Percentiles rank a stretch among this genome's conserved stretches.
Evolutionary conservation across 2,888 invertebrate genomes (phyloP).

Genomic region (Caenorhabditis sp.): DNA sequence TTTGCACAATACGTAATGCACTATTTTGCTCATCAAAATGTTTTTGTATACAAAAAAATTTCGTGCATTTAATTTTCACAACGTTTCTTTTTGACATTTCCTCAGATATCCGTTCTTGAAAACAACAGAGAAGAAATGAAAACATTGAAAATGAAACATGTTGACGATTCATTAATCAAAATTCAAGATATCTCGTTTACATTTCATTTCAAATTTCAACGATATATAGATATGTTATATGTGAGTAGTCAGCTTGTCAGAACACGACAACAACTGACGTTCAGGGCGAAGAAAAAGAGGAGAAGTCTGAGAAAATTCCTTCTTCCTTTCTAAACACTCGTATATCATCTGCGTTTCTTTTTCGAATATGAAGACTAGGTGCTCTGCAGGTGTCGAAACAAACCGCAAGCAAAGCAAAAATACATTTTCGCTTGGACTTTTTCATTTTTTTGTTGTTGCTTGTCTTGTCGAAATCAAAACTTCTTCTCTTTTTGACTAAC

Average conservation of each 20-base stretch:
- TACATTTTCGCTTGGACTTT: slow-evolving; percentile 17
- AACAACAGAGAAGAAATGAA: neutral
- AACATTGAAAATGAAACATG: neutral
- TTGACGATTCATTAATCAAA: slow-evolving; percentile 1
- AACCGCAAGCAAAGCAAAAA: slow-evolving; percentile 21
- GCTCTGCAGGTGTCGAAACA: slow-evolving; percentile 35
- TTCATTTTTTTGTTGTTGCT: slow-evolving; percentile 5
- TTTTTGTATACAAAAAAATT: too few species aligned
- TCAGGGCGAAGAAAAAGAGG: slow-evolving; percentile 3
- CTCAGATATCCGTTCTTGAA: too few species aligned
- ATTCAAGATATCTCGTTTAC: slow-evolving; percentile 17
- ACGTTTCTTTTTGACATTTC: too few species aligned
- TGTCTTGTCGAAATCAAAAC: too few species aligned
- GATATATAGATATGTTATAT: slow-evolving; percentile 21
- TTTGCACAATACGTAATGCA: too few species aligned
- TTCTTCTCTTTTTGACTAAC: neutral
- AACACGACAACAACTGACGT: slow-evolving; percentile 39
- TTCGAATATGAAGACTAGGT: slow-evolving; percentile 12
- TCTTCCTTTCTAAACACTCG: slow-evolving; percentile 19
- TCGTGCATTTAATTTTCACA: too few species aligned
- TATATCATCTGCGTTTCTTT: neutral
- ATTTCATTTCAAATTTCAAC: slow-evolving; percentile 37
- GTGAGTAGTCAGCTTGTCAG: slow-evolving; percentile 28
- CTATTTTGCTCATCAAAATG: too few species aligned
- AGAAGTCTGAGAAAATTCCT: slow-evolving; percentile 30